A percentile compares a stretch with the other conserved stretches of the same genome.
Conservation (phyloP, 2,888 invertebrate species). For the Schizaphis graminum region DNA sequence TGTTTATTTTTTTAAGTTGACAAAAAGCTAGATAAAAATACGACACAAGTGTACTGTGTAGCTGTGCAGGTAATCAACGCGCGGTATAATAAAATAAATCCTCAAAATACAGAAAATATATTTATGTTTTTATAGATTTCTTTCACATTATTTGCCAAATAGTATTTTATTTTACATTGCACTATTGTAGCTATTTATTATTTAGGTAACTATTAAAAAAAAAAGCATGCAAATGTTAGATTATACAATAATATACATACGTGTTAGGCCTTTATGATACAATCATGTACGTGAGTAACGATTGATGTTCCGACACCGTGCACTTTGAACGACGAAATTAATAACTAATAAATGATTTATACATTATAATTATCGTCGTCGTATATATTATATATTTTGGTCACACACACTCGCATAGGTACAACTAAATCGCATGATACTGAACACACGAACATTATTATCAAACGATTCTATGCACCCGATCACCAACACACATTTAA, state of each 20-base stretch:
- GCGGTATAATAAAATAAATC: not conserved
- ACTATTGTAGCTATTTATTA: not conserved
- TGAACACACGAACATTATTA: no score
- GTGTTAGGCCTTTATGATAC: not conserved
- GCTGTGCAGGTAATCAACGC: not conserved
- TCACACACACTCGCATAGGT: not conserved
- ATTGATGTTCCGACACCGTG: not conserved
- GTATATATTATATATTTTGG: not conserved
- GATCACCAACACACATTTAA: not conserved
- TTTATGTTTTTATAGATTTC: not conserved
- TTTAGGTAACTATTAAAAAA: not conserved
- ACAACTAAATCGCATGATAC: not conserved
- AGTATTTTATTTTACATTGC: not conserved
- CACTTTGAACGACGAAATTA: not conserved
- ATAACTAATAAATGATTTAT: not conserved
- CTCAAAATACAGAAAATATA: not conserved
- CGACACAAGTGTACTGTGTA: no score
- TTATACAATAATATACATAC: not conserved
- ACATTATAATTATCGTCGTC: not conserved
- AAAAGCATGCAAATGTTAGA: not conserved
- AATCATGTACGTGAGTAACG: not conserved
- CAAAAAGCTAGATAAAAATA: no score
- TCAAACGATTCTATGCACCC: no score
- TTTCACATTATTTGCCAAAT: not conserved
- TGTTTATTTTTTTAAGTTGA: not conserved